Evolutionary conservation across 2,113 vertebrate species (phyloP).

Genomic region (Stegastes partitus): DNA sequence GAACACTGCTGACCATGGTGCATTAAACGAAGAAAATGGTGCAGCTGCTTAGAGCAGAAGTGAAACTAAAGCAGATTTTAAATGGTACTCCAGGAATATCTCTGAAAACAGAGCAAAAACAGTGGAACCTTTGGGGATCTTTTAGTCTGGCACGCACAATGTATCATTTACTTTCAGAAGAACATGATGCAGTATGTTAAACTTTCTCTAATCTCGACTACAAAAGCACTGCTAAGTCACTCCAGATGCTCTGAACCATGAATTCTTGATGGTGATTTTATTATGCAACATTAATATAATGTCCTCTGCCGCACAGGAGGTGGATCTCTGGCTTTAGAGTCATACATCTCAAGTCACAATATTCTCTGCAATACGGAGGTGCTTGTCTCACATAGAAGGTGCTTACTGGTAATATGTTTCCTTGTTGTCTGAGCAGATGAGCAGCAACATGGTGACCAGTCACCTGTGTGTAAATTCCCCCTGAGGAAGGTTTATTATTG

Average conservation of each 20-base stretch:
- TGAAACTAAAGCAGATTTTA: no score
- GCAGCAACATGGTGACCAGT: no score
- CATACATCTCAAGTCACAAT: neutral
- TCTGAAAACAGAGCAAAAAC: neutral
- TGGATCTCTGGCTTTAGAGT: neutral
- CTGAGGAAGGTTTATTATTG: neutral
- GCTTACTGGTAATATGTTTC: neutral
- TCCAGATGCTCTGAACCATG: neutral
- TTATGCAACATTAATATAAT: neutral
- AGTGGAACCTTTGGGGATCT: no score
- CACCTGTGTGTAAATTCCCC: neutral
- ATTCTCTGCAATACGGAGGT: neutral
- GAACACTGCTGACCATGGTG: neutral
- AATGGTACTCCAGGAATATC: neutral
- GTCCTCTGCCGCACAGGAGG: no score
- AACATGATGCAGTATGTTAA: no score
- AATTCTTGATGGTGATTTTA: neutral
- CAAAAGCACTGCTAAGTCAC: neutral
- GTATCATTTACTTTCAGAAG: no score
- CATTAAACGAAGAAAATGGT: neutral
- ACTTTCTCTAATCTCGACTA: no score
- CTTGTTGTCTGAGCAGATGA: no score
- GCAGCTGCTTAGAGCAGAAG: neutral
- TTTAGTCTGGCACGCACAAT: no score
- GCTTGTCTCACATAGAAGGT: neutral